Evolutionary conservation across 2,888 invertebrate genomes (phyloP).

Genomic region (Ariolimax columbianus): DNA sequence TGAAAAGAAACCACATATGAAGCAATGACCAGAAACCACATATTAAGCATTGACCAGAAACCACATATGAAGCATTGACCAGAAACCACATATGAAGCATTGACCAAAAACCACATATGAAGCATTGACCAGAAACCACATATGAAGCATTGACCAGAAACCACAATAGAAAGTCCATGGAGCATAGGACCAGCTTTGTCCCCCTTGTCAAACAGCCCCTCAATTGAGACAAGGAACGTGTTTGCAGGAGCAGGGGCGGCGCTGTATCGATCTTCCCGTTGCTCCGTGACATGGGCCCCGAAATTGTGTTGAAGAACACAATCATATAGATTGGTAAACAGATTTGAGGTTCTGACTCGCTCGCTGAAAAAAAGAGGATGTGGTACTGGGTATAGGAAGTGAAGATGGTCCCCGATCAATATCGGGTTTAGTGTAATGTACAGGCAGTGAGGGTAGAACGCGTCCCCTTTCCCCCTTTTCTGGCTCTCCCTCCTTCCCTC

Average conservation of each 20-base stretch:
- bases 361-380: slow-evolving; percentile 14
- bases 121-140: too few relatives aligned
- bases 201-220: neutral
- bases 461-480: too few relatives aligned
- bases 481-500: neutral
- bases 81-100: too few relatives aligned
- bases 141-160: too few relatives aligned
- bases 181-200: neutral
- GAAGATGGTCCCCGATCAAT: slow-evolving; percentile 36
- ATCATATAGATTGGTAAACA: slow-evolving; percentile 49
- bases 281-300: slow-evolving; percentile 24
- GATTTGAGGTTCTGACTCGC: slow-evolving; percentile 43
- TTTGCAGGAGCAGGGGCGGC: neutral
- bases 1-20: too few relatives aligned
- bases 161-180: too few relatives aligned
- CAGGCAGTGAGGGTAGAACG: slow-evolving; percentile 8
- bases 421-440: slow-evolving; percentile 23
- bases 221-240: neutral
- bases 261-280: slow-evolving; percentile 16
- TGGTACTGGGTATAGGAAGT: slow-evolving; percentile 2
- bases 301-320: slow-evolving; percentile 48
- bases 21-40: too few relatives aligned
- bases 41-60: too few relatives aligned
- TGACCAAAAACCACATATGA: too few relatives aligned
- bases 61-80: too few relatives aligned